Evolutionary conservation across 2,797 vertebrate genomes (phyloP), one percentile per base, ranked within the genome.

Genomic region (Pygocentrus nattereri): DNA sequence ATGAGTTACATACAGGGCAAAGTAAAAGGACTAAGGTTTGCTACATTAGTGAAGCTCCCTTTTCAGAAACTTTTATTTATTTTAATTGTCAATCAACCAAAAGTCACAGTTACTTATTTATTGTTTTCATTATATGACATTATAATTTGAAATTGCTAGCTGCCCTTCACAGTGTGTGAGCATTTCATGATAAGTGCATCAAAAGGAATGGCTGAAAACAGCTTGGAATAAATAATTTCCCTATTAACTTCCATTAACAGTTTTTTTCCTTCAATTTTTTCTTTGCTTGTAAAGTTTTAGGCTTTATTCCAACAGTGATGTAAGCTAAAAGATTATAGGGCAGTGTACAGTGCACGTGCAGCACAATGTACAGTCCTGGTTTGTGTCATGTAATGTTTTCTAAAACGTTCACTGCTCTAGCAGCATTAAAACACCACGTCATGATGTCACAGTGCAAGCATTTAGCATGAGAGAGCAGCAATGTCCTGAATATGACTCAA

Each of bases 361-460:
- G 44, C 2, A 38, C 49, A 34, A 61, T 41, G n/a, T 74, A 16
- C 49, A 80, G 58, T 21, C 19, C 47, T 74, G 41, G n/a, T n/a
- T 54, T 61, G 56, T 44, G 23, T 27, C 34, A 54, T 54, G 34
- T 18, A 49, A 19, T 58, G 3, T 58, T 41, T 38, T n/a, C 54
- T 79, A 44, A 79, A 79, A 41, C 19, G 11, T 12, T 41, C 34
- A 41, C n/a, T 41, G 64, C 31, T 67, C 34, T 67, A 64, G 64
- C 74, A 69, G 44, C 11, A 71, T 78, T 75, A 67, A 54, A 78
- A 74, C 47, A 79, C 25, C 41, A 75, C 56, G 58, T 38, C 71
- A 72, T 74, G 47, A 83, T 79, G 75, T 79, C 79, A 79, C 71
- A 52, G 25, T 71, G 30, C 44, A 85, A 76, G 65, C 41, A 78